Percentiles rank a stretch among this genome's conserved stretches.
Conservation (phyloP, 2,113 vertebrate species). For the Saguinus imperator region DNA sequence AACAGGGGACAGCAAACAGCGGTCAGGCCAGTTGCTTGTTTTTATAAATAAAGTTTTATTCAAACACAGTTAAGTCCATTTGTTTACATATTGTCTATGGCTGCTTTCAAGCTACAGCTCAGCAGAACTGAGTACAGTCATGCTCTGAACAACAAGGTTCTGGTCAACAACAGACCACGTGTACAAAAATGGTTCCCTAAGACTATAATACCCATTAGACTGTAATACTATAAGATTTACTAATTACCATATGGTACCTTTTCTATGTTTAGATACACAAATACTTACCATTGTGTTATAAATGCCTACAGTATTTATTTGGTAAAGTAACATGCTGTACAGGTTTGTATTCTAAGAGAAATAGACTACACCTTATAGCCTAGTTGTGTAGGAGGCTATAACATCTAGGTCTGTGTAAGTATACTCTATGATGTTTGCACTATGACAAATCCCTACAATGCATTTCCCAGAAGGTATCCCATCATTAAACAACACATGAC, state of each 20-base stretch:
- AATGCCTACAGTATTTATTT: background rate
- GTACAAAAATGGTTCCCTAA: background rate
- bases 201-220: background rate
- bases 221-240: too few relatives aligned
- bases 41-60: background rate
- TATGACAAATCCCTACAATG: background rate
- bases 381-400: background rate
- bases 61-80: background rate
- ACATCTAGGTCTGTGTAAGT: background rate
- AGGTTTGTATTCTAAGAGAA: background rate
- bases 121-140: background rate
- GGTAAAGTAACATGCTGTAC: background rate
- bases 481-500: background rate
- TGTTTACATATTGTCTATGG: background rate
- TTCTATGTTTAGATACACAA: background rate
- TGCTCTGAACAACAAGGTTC: background rate
- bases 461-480: background rate
- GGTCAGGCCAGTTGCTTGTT: background rate
- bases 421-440: background rate
- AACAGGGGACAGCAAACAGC: background rate
- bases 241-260: background rate
- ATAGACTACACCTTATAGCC: background rate
- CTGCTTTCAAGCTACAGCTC: background rate
- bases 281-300: background rate
- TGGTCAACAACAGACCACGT: background rate